Evolutionary conservation across 2,797 vertebrate species (phyloP).

Genomic region (Syngnathus rostellatus): DNA sequence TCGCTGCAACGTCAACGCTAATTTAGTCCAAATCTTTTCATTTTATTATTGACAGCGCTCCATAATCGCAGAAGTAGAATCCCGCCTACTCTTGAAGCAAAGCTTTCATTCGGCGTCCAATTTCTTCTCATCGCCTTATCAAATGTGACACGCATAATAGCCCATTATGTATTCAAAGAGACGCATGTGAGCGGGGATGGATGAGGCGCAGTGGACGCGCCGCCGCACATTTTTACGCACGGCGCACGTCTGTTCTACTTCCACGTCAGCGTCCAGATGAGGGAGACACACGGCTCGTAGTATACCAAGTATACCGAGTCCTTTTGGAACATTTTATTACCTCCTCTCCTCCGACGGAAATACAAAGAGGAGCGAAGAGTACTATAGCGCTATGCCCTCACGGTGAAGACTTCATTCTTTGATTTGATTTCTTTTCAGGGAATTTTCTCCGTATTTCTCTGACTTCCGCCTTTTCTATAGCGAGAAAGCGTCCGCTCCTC

Average conservation of each 20-base stretch:
- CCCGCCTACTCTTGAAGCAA: too few relatives aligned
- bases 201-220: conserved; percentile 29
- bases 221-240: conserved; percentile 54
- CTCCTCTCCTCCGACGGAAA: conserved; percentile 47
- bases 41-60: not conserved
- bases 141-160: conserved; percentile 5
- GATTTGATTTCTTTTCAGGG: not conserved
- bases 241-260: conserved; percentile 54
- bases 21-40: not conserved
- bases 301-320: conserved; percentile 54
- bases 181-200: conserved; percentile 7
- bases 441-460: not conserved
- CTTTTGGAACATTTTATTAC: conserved; percentile 50
- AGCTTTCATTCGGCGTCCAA: not conserved
- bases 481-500: not conserved
- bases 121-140: not conserved
- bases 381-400: not conserved
- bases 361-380: conserved; percentile 27
- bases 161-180: conserved; percentile 3
- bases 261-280: conserved; percentile 63
- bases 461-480: conserved; percentile 1
- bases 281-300: conserved; percentile 67
- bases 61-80: not conserved
- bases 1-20: not conserved
- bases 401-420: not conserved